A percentile compares a stretch with the other conserved stretches of the same genome.
These are phyloP conservation scores for Brachionus sp. DNA, from an alignment of 1,140 invertebrate genomes.

Conservation along the genomic window DNA sequence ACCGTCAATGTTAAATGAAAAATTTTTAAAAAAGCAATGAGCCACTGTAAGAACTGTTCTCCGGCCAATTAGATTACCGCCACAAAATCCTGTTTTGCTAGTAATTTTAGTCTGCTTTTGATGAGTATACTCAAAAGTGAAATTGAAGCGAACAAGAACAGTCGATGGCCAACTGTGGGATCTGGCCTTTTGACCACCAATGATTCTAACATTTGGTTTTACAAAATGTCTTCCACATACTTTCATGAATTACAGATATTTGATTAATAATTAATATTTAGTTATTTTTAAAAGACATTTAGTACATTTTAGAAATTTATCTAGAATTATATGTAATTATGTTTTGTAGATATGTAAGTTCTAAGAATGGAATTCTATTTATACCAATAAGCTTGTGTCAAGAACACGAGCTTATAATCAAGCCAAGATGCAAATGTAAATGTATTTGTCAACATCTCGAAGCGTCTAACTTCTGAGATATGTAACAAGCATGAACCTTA, in stretches of 20 bases:
- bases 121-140: neutral
- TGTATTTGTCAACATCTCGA: no score
- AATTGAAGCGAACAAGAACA: neutral
- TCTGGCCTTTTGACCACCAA: conserved; percentile 14
- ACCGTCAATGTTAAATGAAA: neutral
- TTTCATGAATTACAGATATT: neutral
- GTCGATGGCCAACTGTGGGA: conserved; percentile 32
- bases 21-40: conserved; percentile 62
- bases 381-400: no score
- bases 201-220: neutral
- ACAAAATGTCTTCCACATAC: conserved; percentile 5
- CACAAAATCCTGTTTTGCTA: conserved; percentile 61
- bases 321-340: no score
- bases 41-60: conserved; percentile 74
- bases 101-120: neutral
- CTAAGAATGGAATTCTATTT: no score
- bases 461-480: no score
- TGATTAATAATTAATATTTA: neutral
- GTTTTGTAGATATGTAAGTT: no score
- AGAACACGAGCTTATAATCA: no score
- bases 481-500: no score
- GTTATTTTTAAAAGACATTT: neutral
- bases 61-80: conserved; percentile 70
- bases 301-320: no score
- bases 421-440: no score